Evolutionary conservation across 2,797 vertebrate genomes (phyloP), one percentile per base, ranked within the genome.

Genomic region (Pangasius larnaudii): DNA sequence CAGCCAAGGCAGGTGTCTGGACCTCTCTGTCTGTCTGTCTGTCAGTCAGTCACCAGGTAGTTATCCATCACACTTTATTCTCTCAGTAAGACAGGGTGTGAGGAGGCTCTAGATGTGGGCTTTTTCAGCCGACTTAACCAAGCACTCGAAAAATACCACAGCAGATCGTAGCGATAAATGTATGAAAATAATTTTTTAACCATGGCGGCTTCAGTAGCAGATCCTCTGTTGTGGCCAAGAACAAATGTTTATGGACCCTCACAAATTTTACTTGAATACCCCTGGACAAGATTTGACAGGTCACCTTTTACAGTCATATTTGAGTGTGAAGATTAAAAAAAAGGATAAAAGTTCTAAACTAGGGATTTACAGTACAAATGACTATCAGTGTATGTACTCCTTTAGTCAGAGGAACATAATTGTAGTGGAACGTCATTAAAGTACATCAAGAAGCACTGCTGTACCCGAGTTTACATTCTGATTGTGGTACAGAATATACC

Each of bases 1-100:
- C 27, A 67, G 36, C 49, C 49, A 56, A 79, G 51, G 59, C 87
- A 79, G 72, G 59, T 65, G 69, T 77, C 86, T 88, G 59, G 81
- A 49, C 72, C 19, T 74, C n/a, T 75, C 63, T 82, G 67, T 80
- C 24, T n/a, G 24, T 67, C 65, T 51, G 58, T 51, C 46, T 86
- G 58, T 71, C 30, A 9, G 56, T 89, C 79, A n/a, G 80, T 63
- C 58, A 82, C 2, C 59, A 63, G 39, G 39, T 46, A 46, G 80
- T 82, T 63, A 63, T 65, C 80, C 67, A 69, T 71, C 85, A 80
- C 14, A 30, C 46, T 4, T 30, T 59, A 19, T 14, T 5, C 58
- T 59, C 77, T 63, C 22, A 27, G 19, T 85, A 63, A 79, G 56
- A 42, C 51, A 79, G 30, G 27, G 18, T 82, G 80, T 82, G 24